These are phyloP conservation scores for Climacteris rufus DNA, from an alignment of 2,113 vertebrate genomes.

Conservation along the genomic window DNA sequence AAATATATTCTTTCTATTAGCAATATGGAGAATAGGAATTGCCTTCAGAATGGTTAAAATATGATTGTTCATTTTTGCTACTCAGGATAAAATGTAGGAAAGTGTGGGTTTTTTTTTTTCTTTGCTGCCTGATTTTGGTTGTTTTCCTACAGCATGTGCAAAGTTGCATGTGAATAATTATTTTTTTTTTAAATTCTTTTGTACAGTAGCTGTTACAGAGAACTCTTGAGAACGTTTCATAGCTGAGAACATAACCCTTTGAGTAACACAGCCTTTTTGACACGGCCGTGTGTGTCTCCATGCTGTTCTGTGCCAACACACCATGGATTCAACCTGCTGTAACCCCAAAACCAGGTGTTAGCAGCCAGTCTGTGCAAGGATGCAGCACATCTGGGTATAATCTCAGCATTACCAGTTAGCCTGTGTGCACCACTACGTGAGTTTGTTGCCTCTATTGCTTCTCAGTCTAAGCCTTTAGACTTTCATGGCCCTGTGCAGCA, in stretches of 20 bases:
- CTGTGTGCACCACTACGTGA: background rate
- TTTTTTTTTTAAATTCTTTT: background rate
- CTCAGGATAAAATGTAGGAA: background rate
- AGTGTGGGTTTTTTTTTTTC: background rate
- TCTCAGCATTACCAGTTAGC: background rate
- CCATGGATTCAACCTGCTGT: background rate
- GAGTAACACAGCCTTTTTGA: background rate
- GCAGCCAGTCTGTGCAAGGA: background rate
- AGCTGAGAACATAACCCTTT: background rate
- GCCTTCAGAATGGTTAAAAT: background rate
- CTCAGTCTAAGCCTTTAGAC: background rate
- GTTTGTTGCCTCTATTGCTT: background rate
- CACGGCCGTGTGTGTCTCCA: background rate
- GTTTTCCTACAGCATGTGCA: background rate
- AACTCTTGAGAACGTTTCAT: background rate
- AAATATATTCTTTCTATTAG: background rate
- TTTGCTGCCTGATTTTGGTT: background rate
- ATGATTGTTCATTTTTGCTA: background rate
- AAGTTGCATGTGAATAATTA: background rate
- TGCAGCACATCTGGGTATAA: background rate
- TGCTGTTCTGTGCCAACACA: fast-evolving
- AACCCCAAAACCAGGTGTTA: background rate
- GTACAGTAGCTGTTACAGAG: background rate
- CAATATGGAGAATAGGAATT: background rate
- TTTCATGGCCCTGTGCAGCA: background rate